These are phyloP conservation scores for Numenius arquata DNA, from an alignment of 2,113 vertebrate genomes.

Conservation along the genomic window DNA sequence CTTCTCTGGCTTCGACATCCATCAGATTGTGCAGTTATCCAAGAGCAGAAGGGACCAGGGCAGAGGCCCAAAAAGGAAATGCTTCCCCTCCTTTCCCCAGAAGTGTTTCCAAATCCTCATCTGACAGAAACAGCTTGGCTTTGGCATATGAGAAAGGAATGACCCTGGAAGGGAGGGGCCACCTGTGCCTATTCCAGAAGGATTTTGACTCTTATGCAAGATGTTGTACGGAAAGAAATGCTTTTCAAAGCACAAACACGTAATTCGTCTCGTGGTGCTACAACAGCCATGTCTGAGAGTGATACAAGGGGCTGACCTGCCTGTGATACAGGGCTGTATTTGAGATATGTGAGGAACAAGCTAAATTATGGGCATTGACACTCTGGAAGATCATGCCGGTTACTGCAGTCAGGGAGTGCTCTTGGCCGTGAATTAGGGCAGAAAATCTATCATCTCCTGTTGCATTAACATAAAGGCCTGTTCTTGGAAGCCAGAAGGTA, in stretches of 20 bases:
- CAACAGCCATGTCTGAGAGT: accelerated
- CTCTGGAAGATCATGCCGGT: accelerated
- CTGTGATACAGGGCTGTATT: background rate
- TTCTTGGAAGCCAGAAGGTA: constrained; percentile 21
- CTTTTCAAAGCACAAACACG: background rate
- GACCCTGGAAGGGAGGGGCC: background rate
- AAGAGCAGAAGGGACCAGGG: background rate
- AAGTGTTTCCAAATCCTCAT: constrained; percentile 16
- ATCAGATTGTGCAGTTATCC: background rate
- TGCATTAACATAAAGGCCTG: background rate
- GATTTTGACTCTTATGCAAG: background rate
- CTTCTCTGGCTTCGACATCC: constrained; percentile 1
- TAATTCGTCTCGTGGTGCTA: background rate
- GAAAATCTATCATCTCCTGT: background rate
- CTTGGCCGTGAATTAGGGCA: background rate
- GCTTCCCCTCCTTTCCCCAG: background rate
- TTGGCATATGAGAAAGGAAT: constrained; percentile 3
- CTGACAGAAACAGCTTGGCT: constrained; percentile 18
- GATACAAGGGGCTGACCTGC: background rate
- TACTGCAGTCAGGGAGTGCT: background rate
- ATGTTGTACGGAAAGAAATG: background rate
- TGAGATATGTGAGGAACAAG: background rate
- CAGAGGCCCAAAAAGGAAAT: background rate
- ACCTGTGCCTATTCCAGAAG: background rate
- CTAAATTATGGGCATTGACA: accelerated